Evolutionary conservation across 35 echinoderm and acorn worm genomes (phyloP).

Genomic region (Chiridota heheva): DNA sequence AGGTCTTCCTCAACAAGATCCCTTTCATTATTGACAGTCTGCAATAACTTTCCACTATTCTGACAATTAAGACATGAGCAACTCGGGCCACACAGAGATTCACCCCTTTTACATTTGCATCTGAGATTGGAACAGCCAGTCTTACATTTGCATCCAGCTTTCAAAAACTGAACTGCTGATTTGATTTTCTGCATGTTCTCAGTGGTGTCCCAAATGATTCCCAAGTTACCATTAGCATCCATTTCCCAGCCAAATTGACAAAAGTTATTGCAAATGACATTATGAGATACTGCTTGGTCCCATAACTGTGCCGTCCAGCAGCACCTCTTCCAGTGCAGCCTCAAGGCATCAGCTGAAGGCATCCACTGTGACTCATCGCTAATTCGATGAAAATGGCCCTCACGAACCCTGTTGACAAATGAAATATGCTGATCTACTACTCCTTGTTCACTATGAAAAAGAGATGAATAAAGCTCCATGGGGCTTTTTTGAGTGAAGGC

Average conservation of each 20-base stretch:
- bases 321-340: constrained; percentile 23
- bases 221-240: background rate
- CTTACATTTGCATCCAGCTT: constrained; percentile 39
- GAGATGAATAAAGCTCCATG: background rate
- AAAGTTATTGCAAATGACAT: background rate
- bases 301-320: constrained; percentile 16
- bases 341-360: constrained; percentile 33
- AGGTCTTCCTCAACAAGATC: too few relatives aligned
- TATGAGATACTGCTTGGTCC: constrained; percentile 3
- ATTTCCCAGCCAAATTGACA: constrained; percentile 31
- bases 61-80: constrained; percentile 29
- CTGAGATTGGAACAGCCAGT: constrained; percentile 19
- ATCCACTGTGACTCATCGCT: constrained; percentile 38
- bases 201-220: constrained; percentile 31
- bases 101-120: constrained; percentile 12
- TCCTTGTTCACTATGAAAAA: too few relatives aligned
- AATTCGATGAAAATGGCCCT: constrained; percentile 49
- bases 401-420: background rate
- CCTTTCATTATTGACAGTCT: too few relatives aligned
- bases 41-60: too few relatives aligned
- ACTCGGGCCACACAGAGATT: constrained; percentile 26
- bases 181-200: constrained; percentile 28
- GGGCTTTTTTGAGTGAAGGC: constrained; percentile 12
- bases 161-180: constrained; percentile 13
- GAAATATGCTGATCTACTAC: background rate